Evolutionary conservation across 2,888 invertebrate genomes (phyloP).

Genomic region (Orchesellides sinensis): DNA sequence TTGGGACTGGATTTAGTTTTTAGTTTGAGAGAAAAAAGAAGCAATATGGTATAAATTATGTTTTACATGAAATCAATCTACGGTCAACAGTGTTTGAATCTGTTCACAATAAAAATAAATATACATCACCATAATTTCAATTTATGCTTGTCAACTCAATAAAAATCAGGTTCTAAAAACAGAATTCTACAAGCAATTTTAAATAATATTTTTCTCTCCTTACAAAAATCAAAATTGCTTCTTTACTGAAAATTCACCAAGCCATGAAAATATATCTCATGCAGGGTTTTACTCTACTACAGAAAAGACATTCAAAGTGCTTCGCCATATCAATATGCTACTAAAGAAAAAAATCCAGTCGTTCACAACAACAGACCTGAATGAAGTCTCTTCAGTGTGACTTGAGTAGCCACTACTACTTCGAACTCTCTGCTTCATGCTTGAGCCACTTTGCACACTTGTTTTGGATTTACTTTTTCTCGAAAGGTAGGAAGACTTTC

Average conservation of each 20-base stretch:
- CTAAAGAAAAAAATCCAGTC: not conserved
- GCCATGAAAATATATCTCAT: too few relatives aligned
- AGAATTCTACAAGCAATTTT: not conserved
- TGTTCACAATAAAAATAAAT: not conserved
- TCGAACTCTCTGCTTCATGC: constrained; percentile 83
- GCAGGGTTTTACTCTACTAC: too few relatives aligned
- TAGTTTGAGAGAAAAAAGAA: not conserved
- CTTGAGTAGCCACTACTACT: constrained; percentile 89
- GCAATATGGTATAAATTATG: too few relatives aligned
- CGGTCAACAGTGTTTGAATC: not conserved
- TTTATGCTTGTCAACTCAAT: too few relatives aligned
- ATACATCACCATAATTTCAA: too few relatives aligned
- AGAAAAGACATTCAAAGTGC: too few relatives aligned
- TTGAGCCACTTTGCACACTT: constrained; percentile 78
- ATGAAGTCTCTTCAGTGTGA: constrained; percentile 91
- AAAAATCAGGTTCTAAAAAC: not conserved
- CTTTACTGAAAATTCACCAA: not conserved
- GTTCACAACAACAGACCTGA: constrained; percentile 85
- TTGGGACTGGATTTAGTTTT: constrained; percentile 29
- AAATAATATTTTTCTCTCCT: too few relatives aligned
- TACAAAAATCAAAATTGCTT: not conserved
- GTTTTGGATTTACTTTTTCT: constrained; percentile 81
- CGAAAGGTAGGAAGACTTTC: constrained; percentile 83
- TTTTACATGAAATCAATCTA: not conserved
- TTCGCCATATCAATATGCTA: not conserved